Conservation (phyloP, 2,888 invertebrate species). For the Aphrophora alni region DNA sequence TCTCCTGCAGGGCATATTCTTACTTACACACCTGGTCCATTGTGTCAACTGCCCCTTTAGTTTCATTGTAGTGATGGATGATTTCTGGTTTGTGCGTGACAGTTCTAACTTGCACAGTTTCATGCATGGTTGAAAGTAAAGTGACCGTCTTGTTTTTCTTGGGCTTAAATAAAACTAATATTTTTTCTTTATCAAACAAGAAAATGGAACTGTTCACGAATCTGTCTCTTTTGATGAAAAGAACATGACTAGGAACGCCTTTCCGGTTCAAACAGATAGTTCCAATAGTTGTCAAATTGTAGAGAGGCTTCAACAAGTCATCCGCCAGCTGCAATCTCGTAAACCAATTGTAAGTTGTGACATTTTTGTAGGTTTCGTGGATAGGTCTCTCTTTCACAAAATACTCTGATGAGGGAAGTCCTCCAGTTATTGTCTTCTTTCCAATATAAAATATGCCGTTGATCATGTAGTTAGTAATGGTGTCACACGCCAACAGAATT, state of each 20-base stretch:
- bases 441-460: constrained; percentile 17
- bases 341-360: constrained; percentile 23
- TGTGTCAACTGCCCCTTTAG: constrained; percentile 20
- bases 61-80: constrained; percentile 14
- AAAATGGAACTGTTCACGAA: background rate
- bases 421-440: constrained; percentile 19
- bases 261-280: background rate
- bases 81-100: constrained; percentile 15
- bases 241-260: constrained; percentile 7
- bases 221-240: constrained; percentile 3
- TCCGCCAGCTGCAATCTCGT: constrained; percentile 10
- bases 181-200: constrained; percentile 14
- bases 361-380: constrained; percentile 2
- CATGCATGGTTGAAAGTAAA: constrained; percentile 20
- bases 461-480: constrained; percentile 19
- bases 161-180: constrained; percentile 12
- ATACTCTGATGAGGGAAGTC: constrained; percentile 13
- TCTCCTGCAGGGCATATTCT: constrained; percentile 14
- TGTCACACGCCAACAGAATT: constrained; percentile 19
- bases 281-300: background rate
- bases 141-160: constrained; percentile 6
- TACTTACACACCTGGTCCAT: constrained; percentile 14
- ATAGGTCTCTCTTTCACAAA: background rate
- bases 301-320: constrained; percentile 10
- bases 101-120: background rate